A percentile compares a stretch with the other conserved stretches of the same genome.
phyloP scores from a whole-genome alignment of 2,113 vertebrate species.

The Collichthys lucidus region DNA sequence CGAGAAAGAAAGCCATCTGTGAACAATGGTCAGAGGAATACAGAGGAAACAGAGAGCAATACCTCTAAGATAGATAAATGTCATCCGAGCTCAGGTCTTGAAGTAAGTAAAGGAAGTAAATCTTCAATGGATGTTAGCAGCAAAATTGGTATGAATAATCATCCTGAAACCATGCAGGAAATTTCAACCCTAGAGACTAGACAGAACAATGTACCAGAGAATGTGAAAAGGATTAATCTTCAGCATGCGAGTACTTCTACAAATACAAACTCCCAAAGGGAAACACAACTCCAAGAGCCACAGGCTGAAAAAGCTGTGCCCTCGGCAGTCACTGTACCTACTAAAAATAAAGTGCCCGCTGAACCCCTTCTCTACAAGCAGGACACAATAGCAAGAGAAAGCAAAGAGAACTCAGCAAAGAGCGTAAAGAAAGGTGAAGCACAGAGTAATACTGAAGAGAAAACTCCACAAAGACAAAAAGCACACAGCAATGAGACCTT shows the following conservation, averaged over 20 bases:
- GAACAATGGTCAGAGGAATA: constrained; percentile 2
- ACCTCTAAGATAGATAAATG: constrained; percentile 26
- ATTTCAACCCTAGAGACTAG: constrained; percentile 13
- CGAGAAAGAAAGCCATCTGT: constrained; percentile 50
- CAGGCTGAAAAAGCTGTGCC: constrained; percentile 39
- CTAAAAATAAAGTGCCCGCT: constrained; percentile 67
- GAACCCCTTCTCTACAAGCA: constrained; percentile 56
- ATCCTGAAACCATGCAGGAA: constrained; percentile 37
- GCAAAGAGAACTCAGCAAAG: constrained; percentile 36
- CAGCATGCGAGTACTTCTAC: constrained; percentile 18
- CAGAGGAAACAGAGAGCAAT: constrained; percentile 24
- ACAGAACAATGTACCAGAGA: constrained; percentile 28
- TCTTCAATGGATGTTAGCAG: constrained; percentile 19
- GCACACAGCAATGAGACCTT: constrained; percentile 6
- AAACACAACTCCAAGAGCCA: constrained; percentile 45
- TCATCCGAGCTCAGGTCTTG: constrained; percentile 5
- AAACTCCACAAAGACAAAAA: constrained; percentile 14
- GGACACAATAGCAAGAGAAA: constrained; percentile 33
- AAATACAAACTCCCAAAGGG: constrained; percentile 27
- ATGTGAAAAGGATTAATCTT: constrained; percentile 23
- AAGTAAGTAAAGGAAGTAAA: constrained; percentile 32
- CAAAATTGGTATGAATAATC: constrained; percentile 24
- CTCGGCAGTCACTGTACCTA: constrained; percentile 24
- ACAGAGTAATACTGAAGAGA: constrained; percentile 3
- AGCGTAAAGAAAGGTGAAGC: constrained; percentile 21